These are phyloP conservation scores for Notodonta ziczac DNA, from an alignment of 2,888 invertebrate genomes.

Conservation along the genomic window DNA sequence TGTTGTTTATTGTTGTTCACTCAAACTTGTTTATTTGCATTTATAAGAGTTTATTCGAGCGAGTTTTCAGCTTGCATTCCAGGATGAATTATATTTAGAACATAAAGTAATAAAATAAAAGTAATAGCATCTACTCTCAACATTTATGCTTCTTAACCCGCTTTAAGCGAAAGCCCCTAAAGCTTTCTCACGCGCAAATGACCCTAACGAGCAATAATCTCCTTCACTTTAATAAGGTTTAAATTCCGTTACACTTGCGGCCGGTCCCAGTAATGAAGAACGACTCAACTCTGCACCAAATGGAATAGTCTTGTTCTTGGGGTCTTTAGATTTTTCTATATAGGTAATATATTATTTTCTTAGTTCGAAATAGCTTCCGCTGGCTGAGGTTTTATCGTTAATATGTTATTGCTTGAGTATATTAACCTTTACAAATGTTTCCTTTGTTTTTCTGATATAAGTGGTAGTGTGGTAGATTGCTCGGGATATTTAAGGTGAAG, in stretches of 20 bases:
- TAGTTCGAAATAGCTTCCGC: conserved; percentile 16
- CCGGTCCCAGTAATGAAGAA: conserved; percentile 48
- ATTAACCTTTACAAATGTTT: conserved; percentile 14
- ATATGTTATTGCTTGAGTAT: conserved; percentile 24
- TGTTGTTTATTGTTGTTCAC: conserved; percentile 5
- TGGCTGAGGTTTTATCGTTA: conserved; percentile 22
- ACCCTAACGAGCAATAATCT: conserved; percentile 20
- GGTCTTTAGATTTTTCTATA: conserved; percentile 35
- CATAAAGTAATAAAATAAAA: not conserved
- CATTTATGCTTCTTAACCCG: not conserved
- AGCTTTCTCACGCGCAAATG: conserved; percentile 10
- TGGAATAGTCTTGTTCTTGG: conserved; percentile 55
- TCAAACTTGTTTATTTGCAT: conserved; percentile 4
- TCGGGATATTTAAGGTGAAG: too few species aligned
- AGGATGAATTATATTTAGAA: not conserved
- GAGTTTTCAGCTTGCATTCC: not conserved
- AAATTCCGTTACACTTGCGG: conserved; percentile 29
- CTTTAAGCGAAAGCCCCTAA: conserved; percentile 9
- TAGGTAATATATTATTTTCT: conserved; percentile 28
- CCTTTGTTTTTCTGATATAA: conserved; percentile 19
- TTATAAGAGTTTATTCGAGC: not conserved
- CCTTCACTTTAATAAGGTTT: conserved; percentile 23
- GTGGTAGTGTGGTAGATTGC: conserved; percentile 21
- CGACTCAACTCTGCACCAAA: conserved; percentile 44
- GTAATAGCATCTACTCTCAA: not conserved